These are phyloP conservation scores for Scytalopus superciliaris DNA, from an alignment of 2,113 vertebrate genomes.

Conservation along the genomic window DNA sequence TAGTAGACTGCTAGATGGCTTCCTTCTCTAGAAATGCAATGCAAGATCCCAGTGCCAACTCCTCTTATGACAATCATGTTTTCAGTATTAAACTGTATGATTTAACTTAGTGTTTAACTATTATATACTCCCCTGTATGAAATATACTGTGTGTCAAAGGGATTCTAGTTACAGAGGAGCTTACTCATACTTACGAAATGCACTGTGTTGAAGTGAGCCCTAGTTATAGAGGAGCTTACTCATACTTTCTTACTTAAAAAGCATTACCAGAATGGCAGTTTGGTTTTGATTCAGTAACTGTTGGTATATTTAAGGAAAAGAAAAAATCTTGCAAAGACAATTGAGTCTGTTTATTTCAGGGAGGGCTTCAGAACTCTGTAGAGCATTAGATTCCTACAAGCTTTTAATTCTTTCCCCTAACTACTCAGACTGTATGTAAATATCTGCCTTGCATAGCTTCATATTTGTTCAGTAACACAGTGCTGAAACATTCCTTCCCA, in stretches of 20 bases:
- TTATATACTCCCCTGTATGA: rapidly evolving
- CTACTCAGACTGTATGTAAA: neutral
- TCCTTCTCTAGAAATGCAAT: neutral
- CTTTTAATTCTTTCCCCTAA: neutral
- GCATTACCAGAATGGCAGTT: neutral
- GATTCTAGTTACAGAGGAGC: neutral
- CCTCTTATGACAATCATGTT: rapidly evolving
- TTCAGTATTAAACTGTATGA: neutral
- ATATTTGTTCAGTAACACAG: neutral
- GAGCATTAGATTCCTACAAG: neutral
- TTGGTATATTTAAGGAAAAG: neutral
- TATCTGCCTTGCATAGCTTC: neutral
- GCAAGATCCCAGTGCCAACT: neutral
- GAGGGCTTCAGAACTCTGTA: neutral
- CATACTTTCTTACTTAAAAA: neutral
- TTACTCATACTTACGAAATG: neutral
- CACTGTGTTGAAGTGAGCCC: neutral
- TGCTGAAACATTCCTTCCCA: neutral
- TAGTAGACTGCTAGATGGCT: neutral
- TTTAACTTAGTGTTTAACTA: neutral
- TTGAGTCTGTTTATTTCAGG: neutral
- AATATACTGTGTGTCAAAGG: neutral
- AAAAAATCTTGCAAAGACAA: neutral
- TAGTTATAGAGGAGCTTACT: neutral
- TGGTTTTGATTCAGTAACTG: neutral